Evolutionary conservation across 2,113 vertebrate species (phyloP), one percentile per base, ranked within the genome.

Genomic region (Etheostoma cragini): DNA sequence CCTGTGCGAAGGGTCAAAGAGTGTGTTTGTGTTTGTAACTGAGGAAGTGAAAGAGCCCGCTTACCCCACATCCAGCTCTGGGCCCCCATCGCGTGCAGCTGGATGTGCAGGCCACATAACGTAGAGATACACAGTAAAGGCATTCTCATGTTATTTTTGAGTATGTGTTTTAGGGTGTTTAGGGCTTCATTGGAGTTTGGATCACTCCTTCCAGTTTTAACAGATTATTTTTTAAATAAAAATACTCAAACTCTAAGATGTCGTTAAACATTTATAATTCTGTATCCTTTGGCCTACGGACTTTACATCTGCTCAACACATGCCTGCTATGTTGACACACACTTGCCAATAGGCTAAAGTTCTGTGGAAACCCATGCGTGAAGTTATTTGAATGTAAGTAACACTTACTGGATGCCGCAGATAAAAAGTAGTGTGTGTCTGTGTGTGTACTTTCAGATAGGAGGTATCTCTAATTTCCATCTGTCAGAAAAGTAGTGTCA

Each of bases 1-100:
- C 62, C 77, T 87, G 84, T 83, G 76, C 35, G 13, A 76, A 61
- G 71, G 68, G 82, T 93, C 86, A 93, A 91, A 91, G 90, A 89
- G 86, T 64, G 87, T 72, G 78, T 91, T 90, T 92, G 91, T 91
- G 85, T 72, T 70, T 58, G 46, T 70, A 49, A 76, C 72, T 78
- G 78, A 80, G 85, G 85, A 86, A 81, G 84, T 93, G 90, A 94
- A 92, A 91, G 89, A 72, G 75, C 46, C 52, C 71, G 84, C 91
- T 89, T 76, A 83, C 69, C 53, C 46, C 47, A 49, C 52, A 19
- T 66, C 57, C 84, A 46, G 22, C 83, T 65, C 38, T 35, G 0
- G 19, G 14, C 72, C 57, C 61, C 69, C 26, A 68, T 88, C 76
- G 88, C 82, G 83, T 92, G 89, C 93, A 91, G 87, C 89, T 93